Conservation (phyloP, 2,888 invertebrate genomes). For the Autographa gamma region DNA sequence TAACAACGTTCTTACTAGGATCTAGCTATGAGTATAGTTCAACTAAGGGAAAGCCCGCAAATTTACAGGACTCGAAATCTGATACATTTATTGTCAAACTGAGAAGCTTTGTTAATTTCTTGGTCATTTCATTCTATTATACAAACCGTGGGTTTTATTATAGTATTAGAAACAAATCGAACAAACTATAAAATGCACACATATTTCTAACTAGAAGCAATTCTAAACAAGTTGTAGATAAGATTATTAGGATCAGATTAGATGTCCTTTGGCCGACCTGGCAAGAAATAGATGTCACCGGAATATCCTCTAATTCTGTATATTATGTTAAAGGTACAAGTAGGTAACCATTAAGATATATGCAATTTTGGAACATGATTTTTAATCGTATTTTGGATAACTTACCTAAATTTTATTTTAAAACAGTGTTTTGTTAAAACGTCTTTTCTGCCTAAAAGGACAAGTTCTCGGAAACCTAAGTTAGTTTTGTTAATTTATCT, state of each 20-base stretch:
- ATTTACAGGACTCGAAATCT: too few relatives aligned
- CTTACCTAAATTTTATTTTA: too few relatives aligned
- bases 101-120: too few relatives aligned
- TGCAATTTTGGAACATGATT: not conserved
- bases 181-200: not conserved
- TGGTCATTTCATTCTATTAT: too few relatives aligned
- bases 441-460: too few relatives aligned
- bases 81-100: too few relatives aligned
- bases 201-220: not conserved
- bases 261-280: not conserved
- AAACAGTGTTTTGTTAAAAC: too few relatives aligned
- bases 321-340: not conserved
- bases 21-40: not conserved
- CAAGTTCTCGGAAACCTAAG: too few relatives aligned
- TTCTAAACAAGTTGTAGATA: not conserved
- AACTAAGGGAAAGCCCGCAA: not conserved
- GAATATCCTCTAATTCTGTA: not conserved
- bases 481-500: too few relatives aligned
- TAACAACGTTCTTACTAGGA: too few relatives aligned
- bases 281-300: not conserved
- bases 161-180: not conserved
- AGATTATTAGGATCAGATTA: slow-evolving; percentile 7
- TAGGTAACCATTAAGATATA: not conserved
- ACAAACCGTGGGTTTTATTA: too few relatives aligned
- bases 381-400: too few relatives aligned